Conservation (phyloP, 1,140 invertebrate genomes). For the Lanistes nyassanus region DNA sequence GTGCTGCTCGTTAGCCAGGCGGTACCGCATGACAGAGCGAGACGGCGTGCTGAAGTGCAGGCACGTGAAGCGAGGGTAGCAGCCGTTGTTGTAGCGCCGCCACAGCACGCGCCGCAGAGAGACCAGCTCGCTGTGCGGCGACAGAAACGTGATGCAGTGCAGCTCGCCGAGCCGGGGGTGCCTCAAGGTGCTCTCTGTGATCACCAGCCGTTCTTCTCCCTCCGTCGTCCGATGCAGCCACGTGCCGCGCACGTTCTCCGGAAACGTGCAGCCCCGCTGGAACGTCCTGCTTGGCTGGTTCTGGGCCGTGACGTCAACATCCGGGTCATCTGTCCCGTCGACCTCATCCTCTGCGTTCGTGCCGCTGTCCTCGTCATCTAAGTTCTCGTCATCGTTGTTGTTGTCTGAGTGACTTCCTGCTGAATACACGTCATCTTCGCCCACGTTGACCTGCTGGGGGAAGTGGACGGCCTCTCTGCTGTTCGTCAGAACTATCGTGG, state of each 20-base stretch:
- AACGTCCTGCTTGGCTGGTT: neutral
- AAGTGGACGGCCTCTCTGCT: neutral
- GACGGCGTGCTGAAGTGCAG: constrained; percentile 24
- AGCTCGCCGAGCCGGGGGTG: constrained; percentile 9
- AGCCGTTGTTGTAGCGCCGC: constrained; percentile 21
- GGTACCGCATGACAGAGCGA: constrained; percentile 15
- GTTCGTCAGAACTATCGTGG: neutral
- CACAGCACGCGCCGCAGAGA: constrained; percentile 15
- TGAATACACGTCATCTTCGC: too few relatives aligned
- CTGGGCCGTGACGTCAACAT: too few relatives aligned
- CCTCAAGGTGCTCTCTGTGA: constrained; percentile 5
- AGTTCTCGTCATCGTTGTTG: too few relatives aligned
- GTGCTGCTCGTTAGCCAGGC: constrained; percentile 7
- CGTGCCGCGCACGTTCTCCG: neutral
- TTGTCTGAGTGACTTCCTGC: too few relatives aligned
- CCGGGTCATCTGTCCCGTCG: too few relatives aligned
- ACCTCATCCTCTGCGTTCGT: too few relatives aligned
- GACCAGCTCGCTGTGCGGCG: neutral
- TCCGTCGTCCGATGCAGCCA: constrained; percentile 10
- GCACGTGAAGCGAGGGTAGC: constrained; percentile 27
- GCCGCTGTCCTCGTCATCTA: too few relatives aligned
- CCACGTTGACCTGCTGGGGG: too few relatives aligned
- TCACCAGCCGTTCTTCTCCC: constrained; percentile 11
- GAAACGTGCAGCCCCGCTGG: constrained; percentile 14
- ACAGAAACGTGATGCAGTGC: constrained; percentile 18